Evolutionary conservation across 1,140 invertebrate genomes (phyloP).

Genomic region (Pseudomyrmex dendroicus): DNA sequence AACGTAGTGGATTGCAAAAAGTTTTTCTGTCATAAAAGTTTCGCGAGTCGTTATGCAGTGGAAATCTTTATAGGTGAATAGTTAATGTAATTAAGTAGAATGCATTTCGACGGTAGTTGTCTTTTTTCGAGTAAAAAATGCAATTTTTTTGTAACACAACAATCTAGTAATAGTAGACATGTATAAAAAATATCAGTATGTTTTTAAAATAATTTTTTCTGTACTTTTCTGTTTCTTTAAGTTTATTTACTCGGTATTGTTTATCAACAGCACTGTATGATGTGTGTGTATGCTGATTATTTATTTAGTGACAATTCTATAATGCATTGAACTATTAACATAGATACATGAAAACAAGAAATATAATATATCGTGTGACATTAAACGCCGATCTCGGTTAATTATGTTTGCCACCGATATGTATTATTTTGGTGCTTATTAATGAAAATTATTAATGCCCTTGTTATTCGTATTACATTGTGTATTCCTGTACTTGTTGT

Average conservation of each 20-base stretch:
- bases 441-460: slow-evolving; percentile 21
- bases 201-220: no score
- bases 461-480: neutral
- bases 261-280: slow-evolving; percentile 6
- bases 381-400: slow-evolving; percentile 40
- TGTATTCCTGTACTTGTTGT: neutral
- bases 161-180: neutral
- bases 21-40: slow-evolving; percentile 19
- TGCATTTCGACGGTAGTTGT: neutral
- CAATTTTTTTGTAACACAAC: neutral
- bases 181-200: no score
- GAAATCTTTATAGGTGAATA: slow-evolving; percentile 9
- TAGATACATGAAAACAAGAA: slow-evolving; percentile 10
- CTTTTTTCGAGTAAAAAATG: neutral
- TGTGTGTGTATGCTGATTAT: slow-evolving; percentile 24
- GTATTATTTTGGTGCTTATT: slow-evolving; percentile 30
- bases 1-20: slow-evolving; percentile 14
- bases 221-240: neutral
- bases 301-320: slow-evolving; percentile 2
- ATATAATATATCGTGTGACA: slow-evolving; percentile 15
- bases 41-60: neutral
- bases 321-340: slow-evolving; percentile 42
- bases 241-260: slow-evolving; percentile 32
- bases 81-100: slow-evolving; percentile 27
- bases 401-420: slow-evolving; percentile 33